These are phyloP conservation scores for Apotomis turbidana DNA, from an alignment of 2,888 invertebrate genomes.

Conservation along the genomic window DNA sequence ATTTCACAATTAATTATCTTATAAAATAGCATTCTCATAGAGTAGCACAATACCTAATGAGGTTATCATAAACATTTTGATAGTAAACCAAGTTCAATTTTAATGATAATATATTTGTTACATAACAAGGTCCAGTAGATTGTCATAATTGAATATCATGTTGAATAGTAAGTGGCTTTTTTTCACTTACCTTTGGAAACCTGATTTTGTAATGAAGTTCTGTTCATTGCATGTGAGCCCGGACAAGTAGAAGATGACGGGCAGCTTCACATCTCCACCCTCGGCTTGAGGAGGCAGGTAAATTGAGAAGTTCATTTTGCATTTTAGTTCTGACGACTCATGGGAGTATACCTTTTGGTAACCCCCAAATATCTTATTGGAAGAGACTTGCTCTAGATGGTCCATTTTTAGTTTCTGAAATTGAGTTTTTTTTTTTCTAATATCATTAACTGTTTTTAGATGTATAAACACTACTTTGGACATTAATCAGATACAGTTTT, in stretches of 20 bases:
- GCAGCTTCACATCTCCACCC: constrained; percentile 85
- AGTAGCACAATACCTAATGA: background rate
- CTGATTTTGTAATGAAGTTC: constrained; percentile 97
- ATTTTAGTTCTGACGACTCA: constrained; percentile 90
- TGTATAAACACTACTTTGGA: too few species aligned
- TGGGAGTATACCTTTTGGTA: constrained; percentile 93
- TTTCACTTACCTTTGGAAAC: constrained; percentile 89
- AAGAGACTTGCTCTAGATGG: constrained; percentile 84
- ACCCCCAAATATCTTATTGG: constrained; percentile 91
- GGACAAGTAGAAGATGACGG: constrained; percentile 95
- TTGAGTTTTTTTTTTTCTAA: background rate
- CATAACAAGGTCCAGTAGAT: constrained; percentile 1
- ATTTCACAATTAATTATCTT: background rate
- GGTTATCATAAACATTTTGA: constrained; percentile 26
- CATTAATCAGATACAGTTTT: too few species aligned
- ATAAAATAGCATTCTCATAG: too few species aligned
- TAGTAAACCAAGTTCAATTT: constrained; percentile 13
- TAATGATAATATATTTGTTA: constrained; percentile 17
- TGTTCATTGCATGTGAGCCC: constrained; percentile 97
- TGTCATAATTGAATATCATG: background rate
- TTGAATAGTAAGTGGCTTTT: background rate
- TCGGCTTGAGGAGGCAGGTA: constrained; percentile 92
- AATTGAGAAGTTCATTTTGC: constrained; percentile 96
- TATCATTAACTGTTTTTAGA: too few species aligned
- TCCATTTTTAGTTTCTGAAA: constrained; percentile 72